Evolutionary conservation across 2,113 vertebrate genomes (phyloP), one percentile per base, ranked within the genome.

Genomic region (Prolemur simus): DNA sequence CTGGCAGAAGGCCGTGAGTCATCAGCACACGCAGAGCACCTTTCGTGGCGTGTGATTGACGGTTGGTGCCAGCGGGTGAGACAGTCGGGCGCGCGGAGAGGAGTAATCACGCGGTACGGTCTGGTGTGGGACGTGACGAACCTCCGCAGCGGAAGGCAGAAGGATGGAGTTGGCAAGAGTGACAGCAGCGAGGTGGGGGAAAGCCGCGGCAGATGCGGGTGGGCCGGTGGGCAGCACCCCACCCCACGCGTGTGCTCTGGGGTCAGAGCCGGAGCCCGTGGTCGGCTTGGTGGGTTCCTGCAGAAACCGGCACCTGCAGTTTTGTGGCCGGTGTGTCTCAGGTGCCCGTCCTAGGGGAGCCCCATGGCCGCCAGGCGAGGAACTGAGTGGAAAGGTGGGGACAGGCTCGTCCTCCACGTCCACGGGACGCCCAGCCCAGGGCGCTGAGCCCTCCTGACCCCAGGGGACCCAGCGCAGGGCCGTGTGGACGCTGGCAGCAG

Each of bases 61-160:
- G 97, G 95, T 94, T 2, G 37, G 66, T 5, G 66, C 96, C 96
- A 97, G 98, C 98, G 98, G 94, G 92, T 93, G 88, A 96, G 77
- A 98, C 97, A 93, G 96, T 95, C 98, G 95, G 98, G 96, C 94
- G 39, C 92, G 77, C 92, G 89, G 87, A 97, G 97, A 98, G 98
- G 96, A 82, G 0, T 97, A 97, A 98, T 98, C 97, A 98, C 0
- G 37, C 45, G 96, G 89, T 92, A 95, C 69, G 69, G 52, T 98
- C 97, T 97, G 92, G 80, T 93, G 93, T 96, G 97, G 97, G 97
- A 94, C 98, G 83, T 97, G 96, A 89, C 94, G 95, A 56, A 95
- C 82, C 39, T 83, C 12, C 47, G 47, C 96, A 89, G 94, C 20
- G 94, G 96, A 0, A 97, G 97, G 94, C 95, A 91, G 92, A 96